These are phyloP conservation scores for Brachyhypopomus gauderio DNA, from an alignment of 2,113 vertebrate species.

Conservation along the genomic window DNA sequence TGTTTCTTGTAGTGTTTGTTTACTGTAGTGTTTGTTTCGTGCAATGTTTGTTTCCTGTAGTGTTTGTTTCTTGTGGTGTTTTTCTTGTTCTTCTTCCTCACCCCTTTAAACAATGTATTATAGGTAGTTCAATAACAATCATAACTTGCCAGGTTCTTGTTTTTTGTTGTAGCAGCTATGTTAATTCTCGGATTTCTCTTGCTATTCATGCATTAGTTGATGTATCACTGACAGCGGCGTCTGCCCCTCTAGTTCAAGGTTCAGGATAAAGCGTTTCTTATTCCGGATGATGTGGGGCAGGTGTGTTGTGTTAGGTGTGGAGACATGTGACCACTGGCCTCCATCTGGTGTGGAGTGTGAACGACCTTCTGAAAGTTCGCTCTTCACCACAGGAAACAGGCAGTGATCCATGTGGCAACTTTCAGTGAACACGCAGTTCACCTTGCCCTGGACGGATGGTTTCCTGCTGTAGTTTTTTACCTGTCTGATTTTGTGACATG, in stretches of 20 bases:
- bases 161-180: background rate
- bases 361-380: constrained; percentile 46
- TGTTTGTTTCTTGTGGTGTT: no score
- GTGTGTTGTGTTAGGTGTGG: constrained; percentile 18
- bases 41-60: no score
- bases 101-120: background rate
- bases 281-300: constrained; percentile 11
- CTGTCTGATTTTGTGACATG: background rate
- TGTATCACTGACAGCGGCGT: background rate
- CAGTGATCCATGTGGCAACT: background rate
- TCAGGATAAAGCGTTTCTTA: constrained; percentile 2
- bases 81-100: no score
- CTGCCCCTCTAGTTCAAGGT: background rate
- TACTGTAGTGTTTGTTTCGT: no score
- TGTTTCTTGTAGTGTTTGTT: no score
- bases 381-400: constrained; percentile 23
- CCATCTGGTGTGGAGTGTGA: constrained; percentile 28
- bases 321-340: constrained; percentile 37
- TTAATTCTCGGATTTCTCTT: background rate
- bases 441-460: constrained; percentile 8
- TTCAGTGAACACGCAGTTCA: constrained; percentile 8
- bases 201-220: background rate
- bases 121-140: background rate
- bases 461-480: background rate
- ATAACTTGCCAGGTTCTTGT: background rate